Evolutionary conservation across 2,888 invertebrate species (phyloP).

Genomic region (Serripes groenlandicus): DNA sequence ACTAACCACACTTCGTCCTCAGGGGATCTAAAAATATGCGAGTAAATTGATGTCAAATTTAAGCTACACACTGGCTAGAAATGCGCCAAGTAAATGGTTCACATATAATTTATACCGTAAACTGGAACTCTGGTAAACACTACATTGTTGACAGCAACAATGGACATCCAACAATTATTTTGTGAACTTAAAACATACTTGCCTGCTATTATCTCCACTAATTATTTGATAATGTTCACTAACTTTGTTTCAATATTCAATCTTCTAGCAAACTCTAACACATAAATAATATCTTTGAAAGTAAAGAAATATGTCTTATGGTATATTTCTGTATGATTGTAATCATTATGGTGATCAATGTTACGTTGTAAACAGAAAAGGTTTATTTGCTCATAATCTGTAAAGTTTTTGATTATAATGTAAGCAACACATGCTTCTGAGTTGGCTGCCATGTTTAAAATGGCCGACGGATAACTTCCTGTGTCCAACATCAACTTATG

Average conservation of each 20-base stretch:
- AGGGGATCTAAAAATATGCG: too few relatives aligned
- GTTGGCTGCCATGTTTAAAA: not conserved
- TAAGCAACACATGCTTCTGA: not conserved
- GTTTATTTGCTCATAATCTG: not conserved
- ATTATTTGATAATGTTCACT: not conserved
- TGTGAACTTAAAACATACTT: too few relatives aligned
- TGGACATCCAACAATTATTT: too few relatives aligned
- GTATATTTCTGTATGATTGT: not conserved
- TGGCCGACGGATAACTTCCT: too few relatives aligned
- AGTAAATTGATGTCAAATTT: too few relatives aligned
- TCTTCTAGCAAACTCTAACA: not conserved
- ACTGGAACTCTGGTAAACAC: too few relatives aligned
- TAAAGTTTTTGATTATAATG: not conserved
- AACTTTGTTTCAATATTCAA: not conserved
- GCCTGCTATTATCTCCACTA: not conserved
- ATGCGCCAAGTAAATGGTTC: too few relatives aligned
- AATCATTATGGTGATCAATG: not conserved
- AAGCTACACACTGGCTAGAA: too few relatives aligned
- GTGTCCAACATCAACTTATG: too few relatives aligned
- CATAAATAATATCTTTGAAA: not conserved
- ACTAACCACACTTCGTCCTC: too few relatives aligned
- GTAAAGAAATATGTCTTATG: not conserved
- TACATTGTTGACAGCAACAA: too few relatives aligned
- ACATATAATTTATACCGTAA: too few relatives aligned
- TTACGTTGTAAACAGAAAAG: not conserved